A percentile compares a stretch with the other conserved stretches of the same genome.
These are phyloP conservation scores for Epiblema foenella DNA, from an alignment of 2,888 invertebrate genomes.

Conservation along the genomic window DNA sequence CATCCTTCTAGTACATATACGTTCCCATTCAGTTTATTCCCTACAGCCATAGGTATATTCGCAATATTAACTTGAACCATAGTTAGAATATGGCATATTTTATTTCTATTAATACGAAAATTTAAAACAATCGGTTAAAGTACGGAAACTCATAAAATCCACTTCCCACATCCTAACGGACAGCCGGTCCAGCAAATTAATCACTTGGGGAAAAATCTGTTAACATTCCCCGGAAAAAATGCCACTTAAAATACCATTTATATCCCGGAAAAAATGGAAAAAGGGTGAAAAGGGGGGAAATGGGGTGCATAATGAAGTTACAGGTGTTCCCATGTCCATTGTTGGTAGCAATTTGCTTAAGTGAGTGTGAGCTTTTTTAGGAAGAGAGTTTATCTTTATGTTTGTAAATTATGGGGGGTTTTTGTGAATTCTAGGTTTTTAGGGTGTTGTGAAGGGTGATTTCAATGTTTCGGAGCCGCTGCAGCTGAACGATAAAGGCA, in stretches of 20 bases:
- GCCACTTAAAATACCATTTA: constrained; percentile 56
- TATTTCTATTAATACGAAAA: too few species aligned
- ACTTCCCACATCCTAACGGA: not conserved
- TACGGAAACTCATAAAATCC: not conserved
- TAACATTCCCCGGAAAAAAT: constrained; percentile 47
- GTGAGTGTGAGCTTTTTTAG: constrained; percentile 27
- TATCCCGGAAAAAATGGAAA: constrained; percentile 45
- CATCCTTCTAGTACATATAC: too few species aligned
- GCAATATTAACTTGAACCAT: too few species aligned
- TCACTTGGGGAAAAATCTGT: constrained; percentile 48
- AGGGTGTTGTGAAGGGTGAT: not conserved
- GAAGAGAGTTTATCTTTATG: not conserved
- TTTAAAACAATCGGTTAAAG: too few species aligned
- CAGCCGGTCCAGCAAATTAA: constrained; percentile 50
- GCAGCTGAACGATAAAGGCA: too few species aligned
- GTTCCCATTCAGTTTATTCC: too few species aligned
- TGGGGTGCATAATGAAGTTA: constrained; percentile 39
- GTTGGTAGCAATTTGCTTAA: constrained; percentile 28
- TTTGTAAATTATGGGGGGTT: constrained; percentile 11
- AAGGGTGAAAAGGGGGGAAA: constrained; percentile 42
- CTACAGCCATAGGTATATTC: too few species aligned
- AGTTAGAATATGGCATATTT: too few species aligned
- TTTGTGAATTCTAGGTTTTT: not conserved
- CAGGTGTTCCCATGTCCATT: constrained; percentile 34
- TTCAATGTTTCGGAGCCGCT: too few species aligned